Base-by-base conservation (phyloP, 2,113 vertebrate species). In the rat (Rattus norvegicus) region DNA sequence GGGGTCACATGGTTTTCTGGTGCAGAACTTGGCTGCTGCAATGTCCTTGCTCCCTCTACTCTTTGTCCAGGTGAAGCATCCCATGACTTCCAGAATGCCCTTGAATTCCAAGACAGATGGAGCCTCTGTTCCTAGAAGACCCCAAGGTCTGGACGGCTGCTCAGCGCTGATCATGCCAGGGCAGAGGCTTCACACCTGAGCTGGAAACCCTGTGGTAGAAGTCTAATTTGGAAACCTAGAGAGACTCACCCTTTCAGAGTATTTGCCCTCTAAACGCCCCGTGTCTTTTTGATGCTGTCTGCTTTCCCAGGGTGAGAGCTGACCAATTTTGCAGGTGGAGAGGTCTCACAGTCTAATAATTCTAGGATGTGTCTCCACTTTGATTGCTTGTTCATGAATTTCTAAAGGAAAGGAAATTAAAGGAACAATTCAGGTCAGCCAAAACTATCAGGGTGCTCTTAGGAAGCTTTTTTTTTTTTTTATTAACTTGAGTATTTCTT, bases 41-140 rank as follows among this genome's bases (percentile, higher is more conserved):
- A 20, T 36, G 20, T 12, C 67, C 39, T 75, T 93, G 77, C 28
- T 81, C 12, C 22, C 24, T 61, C 28, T 76, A 67, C 76, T 59
- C 17, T 69, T 81, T 36, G 24, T 2, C 47, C 16, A 17, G n/a
- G 52, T 36, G 67, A 87, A 76, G 36, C 24, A 8, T 59, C 33
- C 7, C 2, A 47, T 77, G 67, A 87, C 65, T 56, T 90, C 73
- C n/a, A 67, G 49, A 88, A 24, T 90, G 80, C 20, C 73, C 92
- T 93, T 10, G 70, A 56, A 30, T 30, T 89, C 65, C 56, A 88
- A 59, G 69, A 96, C 94, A 97, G 96, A 90, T 97, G 93, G 72
- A 24, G 24, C 2, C 24, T 88, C 56, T 73, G 79, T 89, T 33
- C 96, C 81, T 76, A 5, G 76, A 93, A 91, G 87, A 86, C 0